Conservation (phyloP, 2,797 vertebrate genomes). For the Oreonectes daqikongensis region DNA sequence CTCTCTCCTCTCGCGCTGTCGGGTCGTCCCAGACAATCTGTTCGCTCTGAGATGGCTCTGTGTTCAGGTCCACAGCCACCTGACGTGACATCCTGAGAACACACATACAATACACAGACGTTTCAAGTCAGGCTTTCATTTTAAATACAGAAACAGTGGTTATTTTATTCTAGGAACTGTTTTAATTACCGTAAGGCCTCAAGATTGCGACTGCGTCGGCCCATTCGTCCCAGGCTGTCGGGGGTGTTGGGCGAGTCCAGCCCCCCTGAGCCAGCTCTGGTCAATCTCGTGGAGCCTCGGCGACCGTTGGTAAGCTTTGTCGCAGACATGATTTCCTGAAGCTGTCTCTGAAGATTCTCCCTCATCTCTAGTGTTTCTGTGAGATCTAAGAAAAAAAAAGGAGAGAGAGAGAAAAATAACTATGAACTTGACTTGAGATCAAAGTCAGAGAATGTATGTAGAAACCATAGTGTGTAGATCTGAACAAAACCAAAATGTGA, state of each 20-base stretch:
- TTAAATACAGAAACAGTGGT: neutral
- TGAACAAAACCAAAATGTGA: neutral
- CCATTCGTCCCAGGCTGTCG: constrained; percentile 72
- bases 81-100: constrained; percentile 83
- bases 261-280: constrained; percentile 66
- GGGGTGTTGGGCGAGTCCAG: constrained; percentile 82
- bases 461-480: neutral
- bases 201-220: constrained; percentile 83
- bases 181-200: constrained; percentile 86
- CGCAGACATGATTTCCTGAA: constrained; percentile 97
- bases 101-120: no score
- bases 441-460: neutral
- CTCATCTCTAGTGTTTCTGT: constrained; percentile 92
- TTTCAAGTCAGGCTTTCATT: no score
- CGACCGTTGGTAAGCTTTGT: constrained; percentile 85
- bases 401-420: neutral
- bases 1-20: constrained; percentile 93
- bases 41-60: constrained; percentile 94
- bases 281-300: constrained; percentile 75
- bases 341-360: constrained; percentile 89
- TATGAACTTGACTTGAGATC: neutral
- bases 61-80: constrained; percentile 82
- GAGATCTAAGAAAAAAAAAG: constrained; percentile 69
- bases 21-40: constrained; percentile 99
- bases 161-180: neutral